These are phyloP conservation scores for Merluccius polli DNA, from an alignment of 2,797 vertebrate genomes.

Conservation along the genomic window DNA sequence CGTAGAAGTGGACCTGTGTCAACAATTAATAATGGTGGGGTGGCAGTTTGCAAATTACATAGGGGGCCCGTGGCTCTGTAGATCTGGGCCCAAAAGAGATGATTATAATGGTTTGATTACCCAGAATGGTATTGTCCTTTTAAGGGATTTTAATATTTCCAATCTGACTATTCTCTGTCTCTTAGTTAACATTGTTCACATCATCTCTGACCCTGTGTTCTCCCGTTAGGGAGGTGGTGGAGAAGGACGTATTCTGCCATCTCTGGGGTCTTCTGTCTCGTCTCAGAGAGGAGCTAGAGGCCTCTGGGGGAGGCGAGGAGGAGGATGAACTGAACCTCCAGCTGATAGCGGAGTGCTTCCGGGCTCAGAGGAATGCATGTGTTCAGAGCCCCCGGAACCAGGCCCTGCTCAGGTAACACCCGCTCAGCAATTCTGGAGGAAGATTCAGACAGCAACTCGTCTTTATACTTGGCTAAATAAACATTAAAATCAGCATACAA, in stretches of 20 bases:
- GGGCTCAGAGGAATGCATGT: conserved; percentile 88
- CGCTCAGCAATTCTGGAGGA: not conserved
- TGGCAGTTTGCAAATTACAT: too few relatives aligned
- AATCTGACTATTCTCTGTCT: not conserved
- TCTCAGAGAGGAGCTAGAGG: conserved; percentile 64
- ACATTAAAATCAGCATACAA: not conserved
- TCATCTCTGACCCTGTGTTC: conserved; percentile 21
- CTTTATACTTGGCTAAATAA: not conserved
- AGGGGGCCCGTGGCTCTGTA: too few relatives aligned
- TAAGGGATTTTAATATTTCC: not conserved
- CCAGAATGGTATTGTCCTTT: not conserved
- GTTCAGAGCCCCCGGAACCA: conserved; percentile 85
- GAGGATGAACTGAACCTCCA: conserved; percentile 66
- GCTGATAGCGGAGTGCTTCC: conserved; percentile 84
- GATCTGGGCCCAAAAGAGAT: too few relatives aligned
- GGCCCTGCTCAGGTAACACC: conserved; percentile 76
- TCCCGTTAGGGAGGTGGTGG: conserved; percentile 72
- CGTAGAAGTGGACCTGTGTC: too few relatives aligned
- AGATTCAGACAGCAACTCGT: not conserved
- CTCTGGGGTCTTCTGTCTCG: conserved; percentile 73
- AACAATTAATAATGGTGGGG: too few relatives aligned
- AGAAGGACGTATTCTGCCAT: conserved; percentile 70
- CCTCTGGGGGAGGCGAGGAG: conserved; percentile 32
- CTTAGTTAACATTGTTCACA: not conserved
- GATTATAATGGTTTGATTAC: too few relatives aligned